phyloP scores from a whole-genome alignment of 2,797 vertebrate species.

The Halcyon badia region DNA sequence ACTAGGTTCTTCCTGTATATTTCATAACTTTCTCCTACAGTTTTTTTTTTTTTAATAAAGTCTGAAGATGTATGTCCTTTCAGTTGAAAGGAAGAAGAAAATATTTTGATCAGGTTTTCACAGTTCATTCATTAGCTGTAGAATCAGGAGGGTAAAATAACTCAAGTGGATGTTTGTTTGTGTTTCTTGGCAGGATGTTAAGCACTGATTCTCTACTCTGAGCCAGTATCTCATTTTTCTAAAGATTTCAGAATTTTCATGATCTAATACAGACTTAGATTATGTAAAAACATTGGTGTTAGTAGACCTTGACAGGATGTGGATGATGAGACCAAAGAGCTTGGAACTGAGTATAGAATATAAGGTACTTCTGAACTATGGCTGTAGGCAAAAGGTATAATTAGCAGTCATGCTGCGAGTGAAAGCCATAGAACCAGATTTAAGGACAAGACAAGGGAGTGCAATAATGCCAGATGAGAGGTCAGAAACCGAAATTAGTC shows the following conservation, averaged over 20 bases:
- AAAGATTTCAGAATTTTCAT: neutral
- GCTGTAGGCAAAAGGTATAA: neutral
- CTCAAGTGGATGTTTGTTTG: neutral
- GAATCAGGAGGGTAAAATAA: neutral
- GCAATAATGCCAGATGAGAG: neutral
- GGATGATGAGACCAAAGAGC: neutral
- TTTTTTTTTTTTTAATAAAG: neutral
- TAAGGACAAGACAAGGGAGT: neutral
- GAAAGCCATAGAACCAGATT: neutral
- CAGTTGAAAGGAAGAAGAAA: neutral
- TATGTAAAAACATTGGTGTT: neutral
- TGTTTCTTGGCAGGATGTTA: neutral
- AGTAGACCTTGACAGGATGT: neutral
- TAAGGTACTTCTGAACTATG: neutral
- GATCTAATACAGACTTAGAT: neutral
- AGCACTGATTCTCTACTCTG: neutral
- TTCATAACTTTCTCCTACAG: neutral
- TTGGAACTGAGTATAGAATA: neutral
- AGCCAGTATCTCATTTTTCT: neutral
- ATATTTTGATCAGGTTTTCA: neutral
- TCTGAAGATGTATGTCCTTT: neutral
- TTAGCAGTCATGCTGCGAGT: neutral
- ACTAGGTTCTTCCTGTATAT: neutral
- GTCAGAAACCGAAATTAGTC: neutral
- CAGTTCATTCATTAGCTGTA: neutral